These are phyloP conservation scores for Holotrichia oblita DNA, from an alignment of 1,140 invertebrate genomes.

Conservation along the genomic window DNA sequence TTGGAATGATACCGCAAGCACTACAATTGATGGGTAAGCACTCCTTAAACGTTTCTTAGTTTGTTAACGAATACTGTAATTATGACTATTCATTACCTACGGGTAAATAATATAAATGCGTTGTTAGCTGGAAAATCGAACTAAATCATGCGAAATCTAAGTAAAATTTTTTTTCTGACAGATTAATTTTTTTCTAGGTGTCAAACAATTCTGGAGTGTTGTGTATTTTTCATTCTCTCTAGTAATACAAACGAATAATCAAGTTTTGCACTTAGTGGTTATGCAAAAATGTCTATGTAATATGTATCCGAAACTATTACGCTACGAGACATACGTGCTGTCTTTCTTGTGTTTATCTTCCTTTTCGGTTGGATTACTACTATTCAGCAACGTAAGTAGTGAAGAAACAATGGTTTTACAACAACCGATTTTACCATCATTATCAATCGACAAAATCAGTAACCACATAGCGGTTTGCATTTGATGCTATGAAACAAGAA, in stretches of 20 bases:
- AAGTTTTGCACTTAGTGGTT: not conserved
- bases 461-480: too few relatives aligned
- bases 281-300: not conserved
- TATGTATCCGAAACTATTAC: constrained; percentile 15
- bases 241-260: not conserved
- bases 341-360: not conserved
- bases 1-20: not conserved
- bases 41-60: not conserved
- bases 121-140: too few relatives aligned
- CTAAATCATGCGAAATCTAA: too few relatives aligned
- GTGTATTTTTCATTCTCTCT: not conserved
- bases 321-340: constrained; percentile 33
- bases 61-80: too few relatives aligned
- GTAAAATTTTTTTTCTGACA: not conserved
- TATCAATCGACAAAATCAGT: too few relatives aligned
- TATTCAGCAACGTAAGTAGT: not conserved
- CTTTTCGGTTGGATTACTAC: not conserved
- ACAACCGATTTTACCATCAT: too few relatives aligned
- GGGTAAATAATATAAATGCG: too few relatives aligned
- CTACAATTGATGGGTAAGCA: not conserved
- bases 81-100: too few relatives aligned
- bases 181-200: not conserved
- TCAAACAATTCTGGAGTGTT: not conserved
- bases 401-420: too few relatives aligned
- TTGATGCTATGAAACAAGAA: too few relatives aligned